Base-by-base conservation (phyloP, 2,888 invertebrate species). In the Orchesellides sinensis region DNA sequence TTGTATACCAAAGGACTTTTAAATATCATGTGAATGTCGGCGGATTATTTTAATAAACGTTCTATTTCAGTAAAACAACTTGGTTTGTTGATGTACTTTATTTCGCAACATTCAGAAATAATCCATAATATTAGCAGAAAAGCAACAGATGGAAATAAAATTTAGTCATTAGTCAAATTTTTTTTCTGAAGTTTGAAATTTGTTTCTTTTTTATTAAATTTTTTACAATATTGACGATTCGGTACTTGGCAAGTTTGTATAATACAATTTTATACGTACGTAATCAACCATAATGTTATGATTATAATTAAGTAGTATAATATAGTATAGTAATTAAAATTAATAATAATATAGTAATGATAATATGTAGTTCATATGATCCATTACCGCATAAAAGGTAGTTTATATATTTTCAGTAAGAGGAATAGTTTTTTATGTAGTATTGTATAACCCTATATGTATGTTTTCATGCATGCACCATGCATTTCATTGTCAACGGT, bases 171-270 rank as follows among this genome's bases (percentile, higher is more conserved):
- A 65, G 14, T 2, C 65, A 45, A 66, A 66, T 45, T 66, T 49
- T 61, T 72, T 80, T 45, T 70, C 59, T 56, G 45, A 68, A 72
- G 47, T 80, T 73, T 73, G 73, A 66, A 70, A 68, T 73, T 80
- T 73, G 63, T 73, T 80, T 73, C 68, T 29, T 80, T 80, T 80
- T 73, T 68, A 73, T 79, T 61, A 59, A 56, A 27, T 77, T 72
- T 75, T 80, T 80, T 79, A 79, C 72, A 80, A 66, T 73, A 73
- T 63, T 73, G 69, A 73, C 80, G 80, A 72, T 73, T 73, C 80
- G 65, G 80, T 80, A 80, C 80, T 80, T 80, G 80, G 80, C 80
- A 73, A 72, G 72, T 80, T 80, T 72, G 65, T 72, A 80, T 72
- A 73, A 73, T 72, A 79, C 79, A 79, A 72, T 49, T 78, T 69